phyloP scores from a whole-genome alignment of 1,140 invertebrate species.

The Eufriesea mexicana region DNA sequence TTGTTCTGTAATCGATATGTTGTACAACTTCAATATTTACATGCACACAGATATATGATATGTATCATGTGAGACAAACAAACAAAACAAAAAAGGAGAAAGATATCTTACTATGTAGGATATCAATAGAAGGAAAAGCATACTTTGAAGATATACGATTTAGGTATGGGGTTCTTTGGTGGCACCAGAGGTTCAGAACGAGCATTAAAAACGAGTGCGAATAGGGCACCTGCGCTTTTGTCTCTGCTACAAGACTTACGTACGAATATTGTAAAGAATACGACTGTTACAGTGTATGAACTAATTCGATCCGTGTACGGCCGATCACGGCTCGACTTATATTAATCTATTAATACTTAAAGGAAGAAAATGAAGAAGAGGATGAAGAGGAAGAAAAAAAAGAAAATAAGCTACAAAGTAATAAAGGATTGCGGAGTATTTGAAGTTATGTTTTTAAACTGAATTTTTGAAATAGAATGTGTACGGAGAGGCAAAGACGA shows the following conservation, averaged over 20 bases:
- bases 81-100: not conserved
- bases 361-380: slow-evolving; percentile 69
- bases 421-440: slow-evolving; percentile 80
- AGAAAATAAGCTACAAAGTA: slow-evolving; percentile 78
- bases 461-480: slow-evolving; percentile 82
- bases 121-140: not conserved
- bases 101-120: slow-evolving; percentile 28
- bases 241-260: slow-evolving; percentile 78
- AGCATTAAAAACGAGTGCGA: slow-evolving; percentile 67
- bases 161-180: slow-evolving; percentile 50
- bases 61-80: slow-evolving; percentile 1
- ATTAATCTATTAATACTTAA: slow-evolving; percentile 78
- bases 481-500: slow-evolving; percentile 78
- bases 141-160: slow-evolving; percentile 29
- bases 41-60: not conserved
- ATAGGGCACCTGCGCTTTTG: slow-evolving; percentile 78
- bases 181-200: slow-evolving; percentile 54
- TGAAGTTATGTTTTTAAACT: slow-evolving; percentile 82
- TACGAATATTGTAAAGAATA: slow-evolving; percentile 80
- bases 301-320: slow-evolving; percentile 75
- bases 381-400: slow-evolving; percentile 72
- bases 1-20: slow-evolving; percentile 26
- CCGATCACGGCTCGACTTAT: slow-evolving; percentile 77
- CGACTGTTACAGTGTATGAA: slow-evolving; percentile 79
- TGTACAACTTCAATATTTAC: slow-evolving; percentile 19